Evolutionary conservation across 2,113 vertebrate genomes (phyloP), one percentile per base, ranked within the genome.

Genomic region (Charina bottae): DNA sequence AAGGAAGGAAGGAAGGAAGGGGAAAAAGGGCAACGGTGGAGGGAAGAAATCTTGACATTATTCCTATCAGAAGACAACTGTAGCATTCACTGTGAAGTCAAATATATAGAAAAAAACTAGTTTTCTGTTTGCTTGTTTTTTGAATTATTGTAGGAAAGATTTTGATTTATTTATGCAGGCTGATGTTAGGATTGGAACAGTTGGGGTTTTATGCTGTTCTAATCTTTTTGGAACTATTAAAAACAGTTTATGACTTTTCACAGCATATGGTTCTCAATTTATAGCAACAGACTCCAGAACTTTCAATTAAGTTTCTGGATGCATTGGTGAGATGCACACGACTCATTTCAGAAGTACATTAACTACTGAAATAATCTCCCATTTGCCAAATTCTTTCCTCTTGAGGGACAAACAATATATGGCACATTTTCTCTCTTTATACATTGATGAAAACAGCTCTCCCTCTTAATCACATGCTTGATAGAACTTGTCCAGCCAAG

Each of bases 221-320:
- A 94, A 93, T 94, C 13, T 60, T 95, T 89, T 89, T 91, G 72
- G 94, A 93, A 93, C 94, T 93, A 95, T 92, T 94, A 96, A 96
- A 95, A 96, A 93, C 92, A 96, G 95, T 86, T 46, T 68, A 83
- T 93, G 94, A 93, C 94, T 96, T 94, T 94, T 23, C 13, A 90
- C 37, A 94, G 92, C 96, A 96, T 96, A 97, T 96, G 96, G 95
- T 92, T 96, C 88, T 91, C 93, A 83, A 83, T 15, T 54, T 96
- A 93, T 91, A 94, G 95, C 91, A 96, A 93, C 94, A 96, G 93
- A 94, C 88, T 95, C 91, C 93, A 96, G 95, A 96, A 96, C 96
- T 96, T 96, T 95, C 96, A 96, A 94, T 96, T 96, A 95, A 96
- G 94, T 96, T 96, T 96, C 93, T 94, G 96, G 95, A 94, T 96